Conservation (phyloP, 2,888 invertebrate species). For the Podabrus alpinus region DNA sequence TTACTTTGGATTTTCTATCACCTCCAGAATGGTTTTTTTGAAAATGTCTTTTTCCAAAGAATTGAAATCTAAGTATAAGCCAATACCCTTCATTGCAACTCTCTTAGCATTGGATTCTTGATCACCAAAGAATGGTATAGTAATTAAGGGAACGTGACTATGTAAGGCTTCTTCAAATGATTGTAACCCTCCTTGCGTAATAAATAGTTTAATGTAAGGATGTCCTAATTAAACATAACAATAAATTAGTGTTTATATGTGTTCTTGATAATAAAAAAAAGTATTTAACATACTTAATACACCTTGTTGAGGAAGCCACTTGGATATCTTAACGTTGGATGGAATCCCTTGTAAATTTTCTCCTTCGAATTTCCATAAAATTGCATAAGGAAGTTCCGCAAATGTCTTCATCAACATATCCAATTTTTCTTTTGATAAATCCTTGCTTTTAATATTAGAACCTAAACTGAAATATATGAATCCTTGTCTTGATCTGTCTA, state of each 20-base stretch:
- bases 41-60: background rate
- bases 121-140: background rate
- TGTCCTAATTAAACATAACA: background rate
- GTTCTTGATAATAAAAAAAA: background rate
- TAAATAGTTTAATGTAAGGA: background rate
- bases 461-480: constrained; percentile 20
- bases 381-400: constrained; percentile 50
- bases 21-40: background rate
- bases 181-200: constrained; percentile 19
- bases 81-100: background rate
- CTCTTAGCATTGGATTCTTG: background rate
- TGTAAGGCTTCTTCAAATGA: background rate
- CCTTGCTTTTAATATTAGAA: constrained; percentile 1
- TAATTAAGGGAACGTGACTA: background rate
- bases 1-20: background rate
- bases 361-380: constrained; percentile 56
- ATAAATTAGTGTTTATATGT: background rate
- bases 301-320: constrained; percentile 55
- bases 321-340: constrained; percentile 50
- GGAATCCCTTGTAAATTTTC: constrained; percentile 45
- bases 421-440: constrained; percentile 36
- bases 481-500: constrained; percentile 34
- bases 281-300: constrained; percentile 43
- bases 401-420: constrained; percentile 49
- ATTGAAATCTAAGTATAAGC: background rate